A percentile compares a stretch with the other conserved stretches of the same genome.
Evolutionary conservation across 92 coral and sea anemone genomes (phyloP).

Genomic region (Porites evermanni): DNA sequence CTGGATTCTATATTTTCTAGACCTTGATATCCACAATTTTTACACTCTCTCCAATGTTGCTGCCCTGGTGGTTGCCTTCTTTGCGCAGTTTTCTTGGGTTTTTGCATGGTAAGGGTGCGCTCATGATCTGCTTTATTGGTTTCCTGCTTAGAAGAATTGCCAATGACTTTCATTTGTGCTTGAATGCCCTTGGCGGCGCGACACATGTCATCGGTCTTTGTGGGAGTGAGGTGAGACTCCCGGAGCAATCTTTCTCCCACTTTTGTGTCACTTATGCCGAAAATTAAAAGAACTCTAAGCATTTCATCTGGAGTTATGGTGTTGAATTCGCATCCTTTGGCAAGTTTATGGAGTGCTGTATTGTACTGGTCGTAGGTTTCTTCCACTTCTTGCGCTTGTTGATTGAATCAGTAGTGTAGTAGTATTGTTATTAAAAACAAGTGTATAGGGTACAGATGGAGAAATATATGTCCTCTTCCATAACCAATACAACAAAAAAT

Average conservation of each 20-base stretch:
- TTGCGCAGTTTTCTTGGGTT: constrained; percentile 1
- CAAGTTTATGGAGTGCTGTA: constrained; percentile 48
- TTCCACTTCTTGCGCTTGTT: constrained; percentile 29
- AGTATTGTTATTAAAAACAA: too few relatives aligned
- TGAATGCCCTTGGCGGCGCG: constrained; percentile 53
- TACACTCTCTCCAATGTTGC: background rate
- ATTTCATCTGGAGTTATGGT: constrained; percentile 52
- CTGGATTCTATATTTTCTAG: constrained; percentile 13
- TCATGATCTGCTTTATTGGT: constrained; percentile 24
- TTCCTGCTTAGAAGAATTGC: constrained; percentile 22
- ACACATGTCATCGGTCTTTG: constrained; percentile 62
- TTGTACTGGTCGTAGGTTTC: constrained; percentile 53
- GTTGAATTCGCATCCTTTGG: constrained; percentile 43
- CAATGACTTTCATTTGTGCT: constrained; percentile 61
- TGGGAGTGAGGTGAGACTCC: constrained; percentile 46
- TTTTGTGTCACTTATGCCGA: constrained; percentile 47
- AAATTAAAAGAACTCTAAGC: constrained; percentile 44
- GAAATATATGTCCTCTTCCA: too few relatives aligned
- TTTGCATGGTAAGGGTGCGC: constrained; percentile 1
- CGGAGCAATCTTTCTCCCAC: constrained; percentile 60
- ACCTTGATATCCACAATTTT: constrained; percentile 17
- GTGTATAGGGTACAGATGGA: too few relatives aligned
- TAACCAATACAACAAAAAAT: too few relatives aligned
- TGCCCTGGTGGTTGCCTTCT: background rate
- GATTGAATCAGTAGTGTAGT: background rate